Conservation (phyloP, 2,888 invertebrate genomes). For the Azorinus chamasolen region DNA sequence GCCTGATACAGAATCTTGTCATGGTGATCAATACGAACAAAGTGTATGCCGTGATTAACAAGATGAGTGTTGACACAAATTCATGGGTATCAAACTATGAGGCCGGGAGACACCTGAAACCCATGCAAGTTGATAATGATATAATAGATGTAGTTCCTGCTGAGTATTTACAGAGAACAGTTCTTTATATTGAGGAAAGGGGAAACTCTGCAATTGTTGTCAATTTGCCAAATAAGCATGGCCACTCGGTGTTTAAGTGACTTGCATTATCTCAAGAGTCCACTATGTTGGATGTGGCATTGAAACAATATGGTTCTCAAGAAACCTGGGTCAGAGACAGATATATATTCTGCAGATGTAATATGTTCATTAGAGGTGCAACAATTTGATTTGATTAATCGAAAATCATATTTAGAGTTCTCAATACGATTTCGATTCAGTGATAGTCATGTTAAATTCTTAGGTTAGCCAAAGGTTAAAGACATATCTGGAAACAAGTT, state of each 20-base stretch:
- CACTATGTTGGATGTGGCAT: no score
- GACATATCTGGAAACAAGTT: no score
- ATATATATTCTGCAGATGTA: no score
- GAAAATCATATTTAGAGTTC: no score
- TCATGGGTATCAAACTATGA: slow-evolving; percentile 39
- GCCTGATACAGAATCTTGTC: slow-evolving; percentile 33
- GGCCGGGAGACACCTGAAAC: slow-evolving; percentile 32
- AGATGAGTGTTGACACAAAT: slow-evolving; percentile 5
- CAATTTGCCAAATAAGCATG: slow-evolving; percentile 19
- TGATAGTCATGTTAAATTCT: no score
- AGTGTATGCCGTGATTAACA: slow-evolving; percentile 38
- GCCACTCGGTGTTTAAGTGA: slow-evolving; percentile 30
- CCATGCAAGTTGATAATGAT: slow-evolving; percentile 11
- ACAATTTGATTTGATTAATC: no score
- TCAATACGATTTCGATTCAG: no score
- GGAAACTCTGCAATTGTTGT: slow-evolving; percentile 19
- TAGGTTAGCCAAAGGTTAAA: no score
- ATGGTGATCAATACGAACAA: slow-evolving; percentile 15
- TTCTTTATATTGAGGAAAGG: slow-evolving; percentile 18
- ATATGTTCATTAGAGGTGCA: no score
- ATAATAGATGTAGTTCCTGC: slow-evolving; percentile 3
- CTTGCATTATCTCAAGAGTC: no score
- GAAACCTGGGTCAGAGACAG: no score
- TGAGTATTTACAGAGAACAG: slow-evolving; percentile 9
- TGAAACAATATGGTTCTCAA: no score